phyloP scores from a whole-genome alignment of 1,140 invertebrate genomes.

The Nephotettix cincticeps region DNA sequence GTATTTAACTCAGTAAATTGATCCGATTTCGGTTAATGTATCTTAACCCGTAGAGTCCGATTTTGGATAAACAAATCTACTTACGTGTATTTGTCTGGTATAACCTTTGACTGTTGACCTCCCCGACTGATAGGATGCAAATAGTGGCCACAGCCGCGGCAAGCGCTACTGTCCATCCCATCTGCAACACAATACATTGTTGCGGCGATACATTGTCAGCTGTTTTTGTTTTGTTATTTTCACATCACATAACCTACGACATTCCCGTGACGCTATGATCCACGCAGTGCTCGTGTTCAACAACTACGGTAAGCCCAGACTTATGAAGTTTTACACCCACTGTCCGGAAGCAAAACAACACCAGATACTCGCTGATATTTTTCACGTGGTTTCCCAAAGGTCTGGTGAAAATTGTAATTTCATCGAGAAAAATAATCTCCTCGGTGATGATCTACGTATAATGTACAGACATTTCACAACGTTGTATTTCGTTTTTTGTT shows the following conservation, averaged over 20 bases:
- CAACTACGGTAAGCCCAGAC: conserved; percentile 17
- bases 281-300: conserved; percentile 12
- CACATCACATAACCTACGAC: background rate
- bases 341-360: background rate
- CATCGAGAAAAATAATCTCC: background rate
- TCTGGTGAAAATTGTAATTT: background rate
- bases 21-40: no score
- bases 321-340: conserved; percentile 24
- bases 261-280: background rate
- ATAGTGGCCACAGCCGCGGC: background rate
- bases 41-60: no score
- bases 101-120: conserved; percentile 16
- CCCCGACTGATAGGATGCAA: background rate
- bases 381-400: background rate
- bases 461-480: conserved; percentile 23
- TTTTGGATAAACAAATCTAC: no score
- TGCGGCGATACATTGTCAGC: background rate
- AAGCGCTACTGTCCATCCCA: background rate
- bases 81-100: background rate
- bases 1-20: no score
- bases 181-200: background rate
- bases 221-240: no score
- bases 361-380: background rate
- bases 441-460: background rate
- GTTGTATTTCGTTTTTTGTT: conserved; percentile 15